phyloP scores from a whole-genome alignment of 2,797 vertebrate species.

The Artibeus jamaicensis region DNA sequence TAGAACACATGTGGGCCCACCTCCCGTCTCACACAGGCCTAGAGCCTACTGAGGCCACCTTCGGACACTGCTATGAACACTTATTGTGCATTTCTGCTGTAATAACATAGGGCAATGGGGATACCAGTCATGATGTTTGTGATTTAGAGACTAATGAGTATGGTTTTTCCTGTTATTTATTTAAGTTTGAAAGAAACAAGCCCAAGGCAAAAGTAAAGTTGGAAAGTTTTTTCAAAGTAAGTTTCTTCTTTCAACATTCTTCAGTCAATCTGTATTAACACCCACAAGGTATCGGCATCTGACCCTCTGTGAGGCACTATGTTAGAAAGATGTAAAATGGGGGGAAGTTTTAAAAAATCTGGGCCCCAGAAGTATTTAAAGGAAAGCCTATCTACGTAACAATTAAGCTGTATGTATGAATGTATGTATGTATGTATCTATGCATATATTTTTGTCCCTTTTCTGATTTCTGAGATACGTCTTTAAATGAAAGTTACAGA shows the following conservation, averaged over 20 bases:
- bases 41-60: not conserved
- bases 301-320: not conserved
- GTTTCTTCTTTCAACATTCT: constrained; percentile 44
- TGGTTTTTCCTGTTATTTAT: constrained; percentile 13
- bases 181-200: constrained; percentile 45
- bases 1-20: not conserved
- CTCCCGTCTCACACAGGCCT: not conserved
- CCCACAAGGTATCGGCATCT: not conserved
- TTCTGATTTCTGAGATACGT: constrained; percentile 12
- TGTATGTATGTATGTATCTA: not conserved
- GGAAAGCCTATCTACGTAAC: not conserved
- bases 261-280: not conserved
- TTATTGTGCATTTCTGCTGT: not conserved
- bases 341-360: not conserved
- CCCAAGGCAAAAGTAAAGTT: constrained; percentile 23
- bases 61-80: not conserved
- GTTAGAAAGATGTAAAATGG: not conserved
- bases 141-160: not conserved
- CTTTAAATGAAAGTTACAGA: not conserved
- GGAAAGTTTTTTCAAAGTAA: constrained; percentile 3
- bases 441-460: not conserved
- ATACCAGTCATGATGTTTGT: constrained; percentile 5
- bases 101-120: not conserved
- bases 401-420: not conserved
- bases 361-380: not conserved